These are phyloP conservation scores for Athrips mouffetella DNA, from an alignment of 2,888 invertebrate genomes.

Conservation along the genomic window DNA sequence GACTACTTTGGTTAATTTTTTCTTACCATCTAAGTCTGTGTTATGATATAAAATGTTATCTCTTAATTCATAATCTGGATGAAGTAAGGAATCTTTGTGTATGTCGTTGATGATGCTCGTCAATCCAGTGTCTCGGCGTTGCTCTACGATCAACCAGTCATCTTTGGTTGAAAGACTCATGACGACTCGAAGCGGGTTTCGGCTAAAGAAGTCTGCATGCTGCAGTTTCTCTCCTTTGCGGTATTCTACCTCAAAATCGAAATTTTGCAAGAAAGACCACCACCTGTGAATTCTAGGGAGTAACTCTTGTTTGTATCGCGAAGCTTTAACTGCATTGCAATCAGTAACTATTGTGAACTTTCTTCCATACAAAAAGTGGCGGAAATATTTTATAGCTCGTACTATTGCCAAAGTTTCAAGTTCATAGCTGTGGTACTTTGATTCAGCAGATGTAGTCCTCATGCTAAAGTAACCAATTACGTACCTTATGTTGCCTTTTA, in stretches of 20 bases:
- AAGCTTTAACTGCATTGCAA: slow-evolving; percentile 5
- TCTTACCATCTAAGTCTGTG: too few species aligned
- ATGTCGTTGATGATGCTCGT: too few species aligned
- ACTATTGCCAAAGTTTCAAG: too few species aligned
- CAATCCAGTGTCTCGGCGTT: too few species aligned
- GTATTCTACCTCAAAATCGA: too few species aligned
- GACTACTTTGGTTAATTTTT: too few species aligned
- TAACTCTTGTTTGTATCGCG: neutral
- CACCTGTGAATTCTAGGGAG: slow-evolving; percentile 1
- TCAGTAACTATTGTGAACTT: neutral
- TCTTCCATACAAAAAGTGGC: slow-evolving; percentile 2
- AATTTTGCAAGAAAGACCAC: slow-evolving; percentile 7
- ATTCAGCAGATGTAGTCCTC: slow-evolving; percentile 14
- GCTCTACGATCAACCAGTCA: too few species aligned
- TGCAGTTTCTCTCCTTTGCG: too few species aligned
- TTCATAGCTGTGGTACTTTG: slow-evolving; percentile 6
- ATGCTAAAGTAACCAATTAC: slow-evolving; percentile 17
- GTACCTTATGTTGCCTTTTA: neutral
- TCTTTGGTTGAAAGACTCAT: too few species aligned
- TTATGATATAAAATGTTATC: slow-evolving; percentile 13
- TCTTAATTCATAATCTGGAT: slow-evolving; percentile 5
- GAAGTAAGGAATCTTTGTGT: too few species aligned
- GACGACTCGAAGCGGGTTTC: too few species aligned
- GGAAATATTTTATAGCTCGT: neutral
- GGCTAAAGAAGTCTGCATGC: too few species aligned